Evolutionary conservation across 2,888 invertebrate genomes (phyloP).

Genomic region (Apotomis capreana): DNA sequence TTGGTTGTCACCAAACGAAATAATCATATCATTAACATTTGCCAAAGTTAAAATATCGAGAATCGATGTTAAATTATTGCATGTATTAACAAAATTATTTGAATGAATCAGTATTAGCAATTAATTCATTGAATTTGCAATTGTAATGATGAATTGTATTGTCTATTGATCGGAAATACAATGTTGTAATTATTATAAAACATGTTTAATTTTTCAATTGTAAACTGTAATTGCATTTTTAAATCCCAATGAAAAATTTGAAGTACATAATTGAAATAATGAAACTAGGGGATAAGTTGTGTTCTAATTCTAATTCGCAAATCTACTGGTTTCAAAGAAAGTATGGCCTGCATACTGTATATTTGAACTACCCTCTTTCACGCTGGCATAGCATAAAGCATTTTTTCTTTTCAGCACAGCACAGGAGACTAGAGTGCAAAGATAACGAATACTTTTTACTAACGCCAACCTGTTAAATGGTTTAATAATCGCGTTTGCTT

Average conservation of each 20-base stretch:
- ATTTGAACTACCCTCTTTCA: constrained; percentile 51
- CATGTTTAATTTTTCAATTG: constrained; percentile 48
- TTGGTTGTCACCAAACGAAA: constrained; percentile 7
- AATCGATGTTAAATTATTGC: constrained; percentile 45
- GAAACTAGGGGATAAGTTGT: constrained; percentile 46
- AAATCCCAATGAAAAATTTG: constrained; percentile 74
- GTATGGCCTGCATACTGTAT: constrained; percentile 70
- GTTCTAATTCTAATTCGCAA: constrained; percentile 47
- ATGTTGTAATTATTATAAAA: constrained; percentile 52
- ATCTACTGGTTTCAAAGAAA: constrained; percentile 54
- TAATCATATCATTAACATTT: constrained; percentile 46
- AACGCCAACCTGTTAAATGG: not conserved
- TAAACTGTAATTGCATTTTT: constrained; percentile 47
- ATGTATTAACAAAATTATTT: constrained; percentile 55
- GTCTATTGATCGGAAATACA: constrained; percentile 50
- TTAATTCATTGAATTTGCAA: constrained; percentile 69
- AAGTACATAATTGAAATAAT: constrained; percentile 45
- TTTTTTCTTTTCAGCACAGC: not conserved
- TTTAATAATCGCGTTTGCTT: constrained; percentile 21
- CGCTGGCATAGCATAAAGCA: not conserved
- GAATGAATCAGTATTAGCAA: constrained; percentile 61
- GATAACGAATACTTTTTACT: not conserved
- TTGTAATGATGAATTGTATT: constrained; percentile 64
- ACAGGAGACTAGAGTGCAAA: not conserved
- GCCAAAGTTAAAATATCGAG: constrained; percentile 54